Percentiles rank a stretch among this genome's conserved stretches.
phyloP scores from a whole-genome alignment of 1,140 invertebrate species.

The Aplysia californica region DNA sequence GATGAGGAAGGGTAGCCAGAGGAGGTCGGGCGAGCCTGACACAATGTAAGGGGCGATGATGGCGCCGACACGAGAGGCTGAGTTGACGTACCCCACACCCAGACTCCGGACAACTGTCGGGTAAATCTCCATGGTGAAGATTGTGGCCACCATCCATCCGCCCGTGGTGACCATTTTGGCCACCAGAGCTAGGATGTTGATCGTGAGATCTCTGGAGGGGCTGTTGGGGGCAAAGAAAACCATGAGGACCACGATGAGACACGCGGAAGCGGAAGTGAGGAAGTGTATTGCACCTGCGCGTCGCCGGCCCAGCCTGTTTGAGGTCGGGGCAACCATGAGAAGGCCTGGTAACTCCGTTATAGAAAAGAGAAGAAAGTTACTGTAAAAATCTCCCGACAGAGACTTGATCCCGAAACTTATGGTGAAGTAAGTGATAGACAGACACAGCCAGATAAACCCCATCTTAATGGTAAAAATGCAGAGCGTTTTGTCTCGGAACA shows the following conservation, averaged over 20 bases:
- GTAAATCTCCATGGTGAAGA: not conserved
- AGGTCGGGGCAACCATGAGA: not conserved
- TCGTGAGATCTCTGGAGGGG: not conserved
- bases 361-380: not conserved
- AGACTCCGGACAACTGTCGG: not conserved
- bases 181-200: not conserved
- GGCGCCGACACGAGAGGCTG: not conserved
- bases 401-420: not conserved
- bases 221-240: not conserved
- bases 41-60: not conserved
- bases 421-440: not conserved
- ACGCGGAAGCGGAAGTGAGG: not conserved
- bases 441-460: not conserved
- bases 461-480: not conserved
- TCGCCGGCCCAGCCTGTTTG: not conserved
- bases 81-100: not conserved
- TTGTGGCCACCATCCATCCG: not conserved
- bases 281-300: not conserved
- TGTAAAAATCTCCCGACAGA: not conserved
- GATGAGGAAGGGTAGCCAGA: not conserved
- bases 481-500: not conserved
- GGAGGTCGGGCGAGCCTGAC: not conserved
- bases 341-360: not conserved
- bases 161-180: not conserved
- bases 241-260: not conserved